Evolutionary conservation across 2,113 vertebrate species (phyloP), one percentile per base, ranked within the genome.

Genomic region (Xiphorhynchus elegans): DNA sequence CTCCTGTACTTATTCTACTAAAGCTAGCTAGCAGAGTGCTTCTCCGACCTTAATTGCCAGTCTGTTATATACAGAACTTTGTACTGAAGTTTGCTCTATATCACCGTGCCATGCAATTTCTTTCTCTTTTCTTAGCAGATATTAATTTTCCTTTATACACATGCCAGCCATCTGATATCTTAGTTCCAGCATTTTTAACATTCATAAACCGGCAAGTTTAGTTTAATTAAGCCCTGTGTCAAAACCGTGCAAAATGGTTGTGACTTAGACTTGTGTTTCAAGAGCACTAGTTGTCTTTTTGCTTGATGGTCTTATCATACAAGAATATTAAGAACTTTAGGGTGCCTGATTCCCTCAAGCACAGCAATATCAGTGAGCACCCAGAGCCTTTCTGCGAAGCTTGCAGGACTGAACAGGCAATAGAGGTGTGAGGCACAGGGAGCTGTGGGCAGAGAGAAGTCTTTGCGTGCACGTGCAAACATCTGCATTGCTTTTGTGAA

Each of bases 341-440:
- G 8, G 29, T 86, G 29, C 3, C 1, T 55, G 21, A 72, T 76
- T 83, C 31, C 42, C 10, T 72, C 14, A 31, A 75, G 11, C 19
- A 17, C 16, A 44, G 9, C 7, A 12, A 1, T 26, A 17, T 21
- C 40, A 47, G 0, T 42, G 53, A 56, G 20, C 18, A 50, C 25
- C 11, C 35, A 42, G 28, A 53, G 31, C 39, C 5, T 26, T 46
- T 19, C 4, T 56, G 33, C 46, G 33, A 16, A 53, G 52, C 25
- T 40, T 88, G 66, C n/a, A 59, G 52, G 24, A 18, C 37, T 40
- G 60, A 84, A 21, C 15, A 42, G 55, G 13, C 78, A 21, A 33
- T n/a, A 18, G 0, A 7, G 40, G 14, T 1, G 0, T 33, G 52
- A 33, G 31, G 46, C 52, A 35, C 52, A 31, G 56, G 26, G 44